phyloP scores from a whole-genome alignment of 2,888 invertebrate genomes.

The Eristalis intricaria region DNA sequence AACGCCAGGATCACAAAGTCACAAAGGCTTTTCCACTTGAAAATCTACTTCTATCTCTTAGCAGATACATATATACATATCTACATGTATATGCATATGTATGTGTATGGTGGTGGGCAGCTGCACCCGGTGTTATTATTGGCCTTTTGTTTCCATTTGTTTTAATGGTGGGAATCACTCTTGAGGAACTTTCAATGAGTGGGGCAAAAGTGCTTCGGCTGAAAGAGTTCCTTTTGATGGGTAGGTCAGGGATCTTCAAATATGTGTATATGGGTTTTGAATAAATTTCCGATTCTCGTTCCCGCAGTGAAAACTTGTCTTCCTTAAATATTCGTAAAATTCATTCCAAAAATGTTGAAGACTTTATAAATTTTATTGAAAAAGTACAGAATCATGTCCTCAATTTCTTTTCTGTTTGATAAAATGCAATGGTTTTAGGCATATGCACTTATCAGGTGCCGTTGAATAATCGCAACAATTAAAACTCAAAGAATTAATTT shows the following conservation, averaged over 20 bases:
- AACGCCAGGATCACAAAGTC: conserved; percentile 64
- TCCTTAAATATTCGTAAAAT: conserved; percentile 4
- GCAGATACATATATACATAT: not conserved
- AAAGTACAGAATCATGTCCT: no score
- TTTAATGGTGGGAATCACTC: conserved; percentile 51
- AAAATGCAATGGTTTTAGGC: no score
- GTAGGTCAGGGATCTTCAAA: conserved; percentile 24
- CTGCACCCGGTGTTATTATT: conserved; percentile 55
- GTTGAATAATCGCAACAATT: no score
- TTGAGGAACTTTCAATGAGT: conserved; percentile 43
- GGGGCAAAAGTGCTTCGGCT: conserved; percentile 40
- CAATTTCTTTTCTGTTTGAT: no score
- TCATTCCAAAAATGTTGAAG: not conserved
- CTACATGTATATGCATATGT: no score
- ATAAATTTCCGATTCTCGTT: conserved; percentile 8
- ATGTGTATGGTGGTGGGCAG: not conserved
- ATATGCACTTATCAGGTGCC: no score
- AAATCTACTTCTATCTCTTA: conserved; percentile 42
- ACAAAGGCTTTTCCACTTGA: conserved; percentile 63
- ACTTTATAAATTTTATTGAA: not conserved
- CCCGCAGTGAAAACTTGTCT: not conserved
- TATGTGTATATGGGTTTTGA: conserved; percentile 31
- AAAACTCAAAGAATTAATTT: no score
- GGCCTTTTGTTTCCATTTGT: conserved; percentile 57
- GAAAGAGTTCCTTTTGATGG: conserved; percentile 35